Evolutionary conservation across 2,888 invertebrate genomes (phyloP).

Genomic region (Orchesellides sinensis): DNA sequence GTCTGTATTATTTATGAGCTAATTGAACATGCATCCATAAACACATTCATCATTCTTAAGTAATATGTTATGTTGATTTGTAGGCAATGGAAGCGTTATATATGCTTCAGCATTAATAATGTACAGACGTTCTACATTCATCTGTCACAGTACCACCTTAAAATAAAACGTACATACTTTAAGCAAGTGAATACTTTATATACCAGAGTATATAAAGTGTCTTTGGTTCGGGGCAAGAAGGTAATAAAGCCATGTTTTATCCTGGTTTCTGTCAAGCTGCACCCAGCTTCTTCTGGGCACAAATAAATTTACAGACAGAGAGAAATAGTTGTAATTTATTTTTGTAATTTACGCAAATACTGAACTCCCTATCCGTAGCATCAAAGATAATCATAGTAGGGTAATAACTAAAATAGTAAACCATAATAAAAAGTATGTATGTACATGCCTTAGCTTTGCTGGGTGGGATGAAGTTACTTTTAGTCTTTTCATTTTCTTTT

Average conservation of each 20-base stretch:
- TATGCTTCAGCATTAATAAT: too few relatives aligned
- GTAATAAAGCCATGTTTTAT: slow-evolving; percentile 49
- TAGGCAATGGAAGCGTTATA: too few relatives aligned
- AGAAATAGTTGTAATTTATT: slow-evolving; percentile 63
- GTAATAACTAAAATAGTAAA: slow-evolving; percentile 31
- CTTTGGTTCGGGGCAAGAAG: slow-evolving; percentile 39
- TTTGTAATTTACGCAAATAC: slow-evolving; percentile 45
- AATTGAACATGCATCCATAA: too few relatives aligned
- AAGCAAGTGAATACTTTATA: neutral
- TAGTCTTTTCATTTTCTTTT: slow-evolving; percentile 32
- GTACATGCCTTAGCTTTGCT: too few relatives aligned
- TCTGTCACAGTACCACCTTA: slow-evolving; percentile 41
- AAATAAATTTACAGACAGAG: slow-evolving; percentile 62
- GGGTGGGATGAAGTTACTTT: too few relatives aligned
- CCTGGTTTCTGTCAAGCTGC: neutral
- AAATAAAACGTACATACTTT: too few relatives aligned
- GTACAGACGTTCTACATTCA: slow-evolving; percentile 24
- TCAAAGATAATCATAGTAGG: slow-evolving; percentile 21
- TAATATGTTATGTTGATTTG: too few relatives aligned
- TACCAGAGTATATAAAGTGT: neutral
- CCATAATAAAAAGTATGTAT: neutral
- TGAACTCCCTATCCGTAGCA: slow-evolving; percentile 21
- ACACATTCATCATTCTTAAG: too few relatives aligned
- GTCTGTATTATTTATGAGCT: too few relatives aligned
- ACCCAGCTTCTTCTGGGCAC: slow-evolving; percentile 55